These are phyloP conservation scores for Propithecus coquereli DNA, from an alignment of 2,113 vertebrate species.

Conservation along the genomic window DNA sequence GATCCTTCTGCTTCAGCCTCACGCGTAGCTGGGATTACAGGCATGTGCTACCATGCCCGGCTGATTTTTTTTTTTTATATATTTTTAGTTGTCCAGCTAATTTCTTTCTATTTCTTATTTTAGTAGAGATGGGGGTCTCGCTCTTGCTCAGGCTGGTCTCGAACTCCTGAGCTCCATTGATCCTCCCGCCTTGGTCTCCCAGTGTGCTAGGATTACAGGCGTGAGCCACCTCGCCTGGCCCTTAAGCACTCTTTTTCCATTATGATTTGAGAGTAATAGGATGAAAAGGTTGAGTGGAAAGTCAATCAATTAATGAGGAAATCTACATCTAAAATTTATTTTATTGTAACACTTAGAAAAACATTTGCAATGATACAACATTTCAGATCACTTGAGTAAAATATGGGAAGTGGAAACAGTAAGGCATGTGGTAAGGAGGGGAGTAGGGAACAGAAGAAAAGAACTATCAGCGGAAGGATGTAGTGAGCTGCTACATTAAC, in stretches of 20 bases:
- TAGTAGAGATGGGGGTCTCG: too few species aligned
- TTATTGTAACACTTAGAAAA: slow-evolving; percentile 8
- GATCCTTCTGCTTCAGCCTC: too few species aligned
- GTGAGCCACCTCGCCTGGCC: too few species aligned
- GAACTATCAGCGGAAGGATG: background rate
- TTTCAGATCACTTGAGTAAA: background rate
- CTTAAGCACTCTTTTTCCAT: background rate
- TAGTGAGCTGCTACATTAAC: background rate
- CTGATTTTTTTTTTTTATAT: too few species aligned
- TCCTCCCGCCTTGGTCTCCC: too few species aligned
- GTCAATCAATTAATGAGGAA: background rate
- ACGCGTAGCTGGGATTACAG: too few species aligned
- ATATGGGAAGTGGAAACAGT: background rate
- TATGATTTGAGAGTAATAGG: background rate
- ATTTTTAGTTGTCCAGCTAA: too few species aligned
- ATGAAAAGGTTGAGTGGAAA: background rate
- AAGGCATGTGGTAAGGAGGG: background rate
- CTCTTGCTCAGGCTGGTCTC: too few species aligned
- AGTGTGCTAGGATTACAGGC: too few species aligned
- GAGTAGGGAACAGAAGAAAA: background rate
- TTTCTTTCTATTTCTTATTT: too few species aligned
- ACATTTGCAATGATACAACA: background rate
- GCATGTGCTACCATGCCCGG: too few species aligned
- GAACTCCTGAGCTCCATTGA: too few species aligned
- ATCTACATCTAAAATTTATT: background rate